Base-by-base conservation (phyloP, 2,888 invertebrate genomes). In the Masnerella sp. region DNA sequence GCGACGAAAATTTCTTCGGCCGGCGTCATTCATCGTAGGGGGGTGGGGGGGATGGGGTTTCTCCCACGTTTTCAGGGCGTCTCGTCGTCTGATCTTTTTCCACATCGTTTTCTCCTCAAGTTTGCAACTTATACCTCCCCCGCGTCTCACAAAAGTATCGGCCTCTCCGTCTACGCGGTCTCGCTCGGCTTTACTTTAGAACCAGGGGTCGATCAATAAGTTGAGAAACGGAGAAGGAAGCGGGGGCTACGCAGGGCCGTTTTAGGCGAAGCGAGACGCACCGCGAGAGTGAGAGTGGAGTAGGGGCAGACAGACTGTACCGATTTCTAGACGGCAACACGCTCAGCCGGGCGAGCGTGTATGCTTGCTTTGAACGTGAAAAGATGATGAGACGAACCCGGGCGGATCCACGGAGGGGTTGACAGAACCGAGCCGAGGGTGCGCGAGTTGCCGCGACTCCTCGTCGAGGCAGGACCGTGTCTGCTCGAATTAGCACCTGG, bases 171-270 rank as follows among this genome's bases (percentile, higher is more conserved):
- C 77, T 72, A 74, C 70, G 59, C 74, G 77, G 76, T 73, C 78
- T 47, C 49, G 61, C 74, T 67, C 80, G 80, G 74, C 77, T 80
- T 80, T 77, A 75, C 76, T 80, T 80, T 75, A 78, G 80, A 77
- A 82, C 78, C 79, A 67, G 78, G 79, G 79, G 78, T 78, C 85
- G 86, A 87, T 87, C 87, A 86, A 87, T 87, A 87, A 85, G 82
- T 81, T 81, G 77, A 78, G 80, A 75, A 80, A 79, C 78, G 81
- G 81, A 81, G 81, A 79, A 80, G 81, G 82, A 80, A 78, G 77
- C 78, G 69, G 73, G 75, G 78, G 52, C 30, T 52, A 54, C 22
- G 54, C 32, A 17, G 34, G 52, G 51, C 17, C 30, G 58, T 42
- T 65, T 65, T 25, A 38, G 61, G 51, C 15, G 38, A 38, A 40